Percentiles rank a stretch among this genome's conserved stretches.
phyloP scores from a whole-genome alignment of 2,888 invertebrate genomes.

The Dioctria rufipes region DNA sequence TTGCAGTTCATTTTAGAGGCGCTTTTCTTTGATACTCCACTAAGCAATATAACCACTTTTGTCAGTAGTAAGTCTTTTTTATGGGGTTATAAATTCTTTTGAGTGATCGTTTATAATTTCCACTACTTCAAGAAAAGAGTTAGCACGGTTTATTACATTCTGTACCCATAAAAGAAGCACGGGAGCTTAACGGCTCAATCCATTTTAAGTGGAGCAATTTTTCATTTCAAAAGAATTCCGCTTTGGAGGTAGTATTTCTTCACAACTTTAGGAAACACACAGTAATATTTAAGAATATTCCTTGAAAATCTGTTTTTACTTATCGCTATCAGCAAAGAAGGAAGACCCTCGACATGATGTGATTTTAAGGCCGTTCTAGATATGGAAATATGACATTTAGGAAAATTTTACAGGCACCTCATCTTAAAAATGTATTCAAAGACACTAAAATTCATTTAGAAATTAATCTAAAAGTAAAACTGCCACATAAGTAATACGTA shows the following conservation, averaged over 20 bases:
- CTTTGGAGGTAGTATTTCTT: neutral
- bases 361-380: neutral
- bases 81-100: neutral
- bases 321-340: neutral
- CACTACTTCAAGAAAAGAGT: neutral
- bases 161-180: neutral
- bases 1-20: too few relatives aligned
- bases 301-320: neutral
- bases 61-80: neutral
- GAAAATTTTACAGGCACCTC: neutral
- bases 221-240: neutral
- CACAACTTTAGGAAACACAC: neutral
- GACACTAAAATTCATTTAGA: neutral
- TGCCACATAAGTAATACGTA: neutral
- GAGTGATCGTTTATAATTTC: conserved; percentile 3
- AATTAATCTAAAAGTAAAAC: neutral
- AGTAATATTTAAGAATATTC: neutral
- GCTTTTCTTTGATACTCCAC: too few relatives aligned
- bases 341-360: neutral
- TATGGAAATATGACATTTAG: neutral
- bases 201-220: neutral
- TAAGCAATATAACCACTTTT: neutral
- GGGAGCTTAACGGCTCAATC: neutral
- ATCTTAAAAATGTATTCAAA: neutral
- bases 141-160: neutral